phyloP scores from a whole-genome alignment of 2,888 invertebrate species.

The Conomelus anceps region DNA sequence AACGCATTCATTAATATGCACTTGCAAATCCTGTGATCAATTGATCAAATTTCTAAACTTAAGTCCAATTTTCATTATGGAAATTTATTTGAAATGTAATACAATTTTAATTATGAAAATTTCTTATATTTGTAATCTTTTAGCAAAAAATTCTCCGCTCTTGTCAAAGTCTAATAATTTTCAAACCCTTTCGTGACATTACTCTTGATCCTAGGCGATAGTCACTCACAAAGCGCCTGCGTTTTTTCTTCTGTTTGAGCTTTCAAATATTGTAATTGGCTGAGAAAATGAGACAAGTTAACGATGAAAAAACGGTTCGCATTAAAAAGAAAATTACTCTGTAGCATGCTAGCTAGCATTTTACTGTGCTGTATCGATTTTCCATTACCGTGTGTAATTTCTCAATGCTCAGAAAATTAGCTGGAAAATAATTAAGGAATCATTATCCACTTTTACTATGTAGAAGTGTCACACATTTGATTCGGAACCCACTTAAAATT shows the following conservation, averaged over 20 bases:
- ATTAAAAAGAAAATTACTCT: background rate
- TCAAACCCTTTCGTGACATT: background rate
- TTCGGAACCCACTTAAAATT: no score
- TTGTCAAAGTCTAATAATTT: no score
- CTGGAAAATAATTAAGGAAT: background rate
- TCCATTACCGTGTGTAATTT: background rate
- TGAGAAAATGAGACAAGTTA: background rate
- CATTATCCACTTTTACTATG: background rate
- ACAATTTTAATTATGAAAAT: no score
- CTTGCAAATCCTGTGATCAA: no score
- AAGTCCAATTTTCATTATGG: no score
- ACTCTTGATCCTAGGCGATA: background rate
- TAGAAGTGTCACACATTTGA: no score
- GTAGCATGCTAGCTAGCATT: background rate
- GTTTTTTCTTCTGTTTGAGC: background rate
- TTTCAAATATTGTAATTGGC: background rate
- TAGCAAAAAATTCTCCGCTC: no score
- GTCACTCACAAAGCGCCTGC: background rate
- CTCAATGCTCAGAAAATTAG: background rate
- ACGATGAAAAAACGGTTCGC: background rate
- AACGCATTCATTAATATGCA: no score
- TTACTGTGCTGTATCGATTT: background rate
- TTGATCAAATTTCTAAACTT: no score
- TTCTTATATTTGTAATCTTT: no score
- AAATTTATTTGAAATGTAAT: no score